phyloP scores from a whole-genome alignment of 2,797 vertebrate species.

The Lepilemur septentrionalis region DNA sequence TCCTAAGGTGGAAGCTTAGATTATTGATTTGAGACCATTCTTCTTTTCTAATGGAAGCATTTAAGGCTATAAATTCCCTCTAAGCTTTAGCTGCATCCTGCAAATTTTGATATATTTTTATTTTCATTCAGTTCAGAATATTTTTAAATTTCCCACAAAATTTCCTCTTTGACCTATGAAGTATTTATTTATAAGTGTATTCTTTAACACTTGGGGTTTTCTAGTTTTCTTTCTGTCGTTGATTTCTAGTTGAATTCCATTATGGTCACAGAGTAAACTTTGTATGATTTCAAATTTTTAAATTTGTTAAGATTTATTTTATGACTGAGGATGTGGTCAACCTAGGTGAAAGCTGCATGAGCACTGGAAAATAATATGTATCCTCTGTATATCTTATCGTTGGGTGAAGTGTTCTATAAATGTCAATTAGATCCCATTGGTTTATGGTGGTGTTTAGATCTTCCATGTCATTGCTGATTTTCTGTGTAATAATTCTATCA shows the following conservation, averaged over 20 bases:
- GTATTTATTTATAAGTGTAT: background rate
- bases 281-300: background rate
- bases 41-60: background rate
- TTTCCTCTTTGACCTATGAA: background rate
- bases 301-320: constrained; percentile 26
- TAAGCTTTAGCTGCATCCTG: background rate
- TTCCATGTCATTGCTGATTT: background rate
- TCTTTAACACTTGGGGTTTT: background rate
- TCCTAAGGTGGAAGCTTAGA: background rate
- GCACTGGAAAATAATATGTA: background rate
- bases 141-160: background rate
- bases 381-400: background rate
- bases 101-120: background rate
- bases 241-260: constrained; percentile 16
- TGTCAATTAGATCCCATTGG: background rate
- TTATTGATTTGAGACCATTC: background rate
- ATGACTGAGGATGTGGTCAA: background rate
- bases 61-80: background rate
- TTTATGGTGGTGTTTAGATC: background rate
- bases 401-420: background rate
- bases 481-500: background rate
- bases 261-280: background rate
- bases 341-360: background rate
- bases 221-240: background rate
- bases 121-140: constrained; percentile 15